Conservation (phyloP, 2,797 vertebrate species). For the Enteromius radiatus region DNA sequence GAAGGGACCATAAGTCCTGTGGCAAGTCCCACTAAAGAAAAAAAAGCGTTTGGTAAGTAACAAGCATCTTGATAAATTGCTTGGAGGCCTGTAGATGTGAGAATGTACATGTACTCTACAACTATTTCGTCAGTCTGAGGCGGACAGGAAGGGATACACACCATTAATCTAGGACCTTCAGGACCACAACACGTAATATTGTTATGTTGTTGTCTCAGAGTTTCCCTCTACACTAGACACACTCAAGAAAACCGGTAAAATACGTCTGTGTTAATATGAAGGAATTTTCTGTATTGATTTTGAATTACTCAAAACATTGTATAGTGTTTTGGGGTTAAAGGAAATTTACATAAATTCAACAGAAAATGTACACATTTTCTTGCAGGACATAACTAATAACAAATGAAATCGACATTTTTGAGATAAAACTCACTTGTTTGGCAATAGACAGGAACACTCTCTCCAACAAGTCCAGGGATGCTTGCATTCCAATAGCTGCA, state of each 20-base stretch:
- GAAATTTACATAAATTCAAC: not conserved
- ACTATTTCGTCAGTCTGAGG: not conserved
- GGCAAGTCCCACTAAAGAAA: not conserved
- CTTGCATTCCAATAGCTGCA: constrained; percentile 87
- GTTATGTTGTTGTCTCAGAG: not conserved
- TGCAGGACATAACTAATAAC: not conserved
- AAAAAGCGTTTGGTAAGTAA: constrained; percentile 8
- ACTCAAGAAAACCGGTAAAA: not conserved
- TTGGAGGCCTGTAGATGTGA: constrained; percentile 9
- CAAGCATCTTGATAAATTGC: constrained; percentile 4
- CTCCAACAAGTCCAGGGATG: constrained; percentile 86
- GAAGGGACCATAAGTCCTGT: not conserved
- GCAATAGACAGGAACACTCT: constrained; percentile 82
- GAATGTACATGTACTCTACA: constrained; percentile 23
- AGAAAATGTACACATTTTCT: not conserved
- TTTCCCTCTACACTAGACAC: not conserved
- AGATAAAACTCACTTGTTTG: constrained; percentile 81
- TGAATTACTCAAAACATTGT: not conserved
- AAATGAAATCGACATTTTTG: not conserved
- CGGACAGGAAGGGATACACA: not conserved
- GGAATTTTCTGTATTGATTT: not conserved
- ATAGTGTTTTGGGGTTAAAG: not conserved
- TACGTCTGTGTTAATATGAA: not conserved
- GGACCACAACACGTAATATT: not conserved
- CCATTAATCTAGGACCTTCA: not conserved